Percentiles rank a stretch among this genome's conserved stretches.
Conservation (phyloP, 2,797 vertebrate genomes). For the Enteromius anoplus region DNA sequence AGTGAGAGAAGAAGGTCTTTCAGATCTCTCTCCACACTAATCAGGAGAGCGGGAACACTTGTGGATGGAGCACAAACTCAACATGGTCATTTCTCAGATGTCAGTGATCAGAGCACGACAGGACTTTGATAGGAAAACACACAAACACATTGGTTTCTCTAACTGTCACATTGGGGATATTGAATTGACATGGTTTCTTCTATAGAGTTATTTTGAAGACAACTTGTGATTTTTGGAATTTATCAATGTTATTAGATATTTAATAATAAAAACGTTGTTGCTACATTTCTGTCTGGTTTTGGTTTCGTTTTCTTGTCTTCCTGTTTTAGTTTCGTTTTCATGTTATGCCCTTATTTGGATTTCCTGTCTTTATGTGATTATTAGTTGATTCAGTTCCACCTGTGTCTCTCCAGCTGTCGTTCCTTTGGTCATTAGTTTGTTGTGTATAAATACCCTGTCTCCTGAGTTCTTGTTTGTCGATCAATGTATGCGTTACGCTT, state of each 20-base stretch:
- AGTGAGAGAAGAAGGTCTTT: constrained; percentile 59
- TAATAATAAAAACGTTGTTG: neutral
- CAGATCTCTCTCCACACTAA: constrained; percentile 65
- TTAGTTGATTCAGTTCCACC: too few relatives aligned
- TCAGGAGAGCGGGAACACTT: constrained; percentile 58
- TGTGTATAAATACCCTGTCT: too few relatives aligned
- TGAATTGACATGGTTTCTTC: neutral
- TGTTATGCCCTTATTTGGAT: too few relatives aligned
- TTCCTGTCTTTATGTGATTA: too few relatives aligned
- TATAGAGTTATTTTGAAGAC: too few relatives aligned
- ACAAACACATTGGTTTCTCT: constrained; percentile 11
- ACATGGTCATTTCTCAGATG: constrained; percentile 50
- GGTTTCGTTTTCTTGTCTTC: too few relatives aligned
- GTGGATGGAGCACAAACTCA: constrained; percentile 29
- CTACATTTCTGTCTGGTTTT: too few relatives aligned
- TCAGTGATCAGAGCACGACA: constrained; percentile 43
- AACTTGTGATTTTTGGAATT: neutral
- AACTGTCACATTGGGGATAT: neutral
- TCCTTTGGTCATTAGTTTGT: too few relatives aligned
- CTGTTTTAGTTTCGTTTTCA: too few relatives aligned
- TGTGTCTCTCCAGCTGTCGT: too few relatives aligned
- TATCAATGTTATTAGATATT: neutral
- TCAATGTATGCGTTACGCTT: too few relatives aligned
- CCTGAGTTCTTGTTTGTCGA: too few relatives aligned
- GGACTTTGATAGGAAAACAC: constrained; percentile 25